A percentile compares a stretch with the other conserved stretches of the same genome.
phyloP scores from a whole-genome alignment of 2,113 vertebrate species.

The Leptosomus discolor region DNA sequence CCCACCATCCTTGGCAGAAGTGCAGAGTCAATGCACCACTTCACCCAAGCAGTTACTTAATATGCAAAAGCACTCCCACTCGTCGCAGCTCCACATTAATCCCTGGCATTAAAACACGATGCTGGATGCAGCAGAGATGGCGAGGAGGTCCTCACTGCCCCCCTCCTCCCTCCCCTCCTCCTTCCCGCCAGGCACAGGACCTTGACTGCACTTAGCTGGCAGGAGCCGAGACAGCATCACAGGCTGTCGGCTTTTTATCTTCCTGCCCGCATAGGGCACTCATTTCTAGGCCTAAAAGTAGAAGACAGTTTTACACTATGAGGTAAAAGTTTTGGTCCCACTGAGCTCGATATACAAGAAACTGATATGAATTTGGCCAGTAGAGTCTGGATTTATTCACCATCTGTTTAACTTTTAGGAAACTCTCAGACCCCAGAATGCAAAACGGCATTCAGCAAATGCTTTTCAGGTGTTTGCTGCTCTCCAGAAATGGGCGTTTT shows the following conservation, averaged over 20 bases:
- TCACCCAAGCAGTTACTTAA: neutral
- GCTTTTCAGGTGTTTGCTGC: neutral
- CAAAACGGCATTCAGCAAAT: neutral
- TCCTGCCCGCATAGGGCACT: fast-evolving
- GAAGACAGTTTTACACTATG: neutral
- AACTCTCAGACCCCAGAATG: neutral
- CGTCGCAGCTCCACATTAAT: fast-evolving
- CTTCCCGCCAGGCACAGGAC: fast-evolving
- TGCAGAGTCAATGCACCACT: fast-evolving
- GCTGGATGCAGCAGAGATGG: neutral
- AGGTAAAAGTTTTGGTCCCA: neutral
- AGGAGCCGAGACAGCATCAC: neutral
- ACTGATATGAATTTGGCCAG: neutral
- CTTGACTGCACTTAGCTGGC: neutral
- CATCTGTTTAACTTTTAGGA: neutral
- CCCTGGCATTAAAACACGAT: neutral
- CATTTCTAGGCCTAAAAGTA: neutral
- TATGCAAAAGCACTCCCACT: neutral
- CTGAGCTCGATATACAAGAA: neutral
- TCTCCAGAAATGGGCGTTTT: neutral
- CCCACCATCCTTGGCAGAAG: neutral
- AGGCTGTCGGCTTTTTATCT: fast-evolving
- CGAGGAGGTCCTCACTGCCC: neutral
- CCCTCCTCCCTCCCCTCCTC: neutral
- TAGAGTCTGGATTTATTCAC: neutral